Conservation (phyloP, 2,888 invertebrate species). For the Hypselothyrea guttata region DNA sequence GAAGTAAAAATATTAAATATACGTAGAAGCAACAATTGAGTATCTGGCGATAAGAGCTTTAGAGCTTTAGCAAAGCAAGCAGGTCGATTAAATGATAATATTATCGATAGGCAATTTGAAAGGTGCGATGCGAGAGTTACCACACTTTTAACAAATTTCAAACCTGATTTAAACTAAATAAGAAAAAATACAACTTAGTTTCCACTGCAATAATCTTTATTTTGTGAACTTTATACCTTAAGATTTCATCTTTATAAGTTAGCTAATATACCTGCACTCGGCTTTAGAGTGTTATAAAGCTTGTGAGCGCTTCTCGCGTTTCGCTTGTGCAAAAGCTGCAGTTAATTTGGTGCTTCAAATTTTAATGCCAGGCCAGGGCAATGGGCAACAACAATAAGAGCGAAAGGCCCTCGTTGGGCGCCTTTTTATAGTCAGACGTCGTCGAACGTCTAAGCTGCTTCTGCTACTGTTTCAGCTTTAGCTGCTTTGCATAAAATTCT, state of each 20-base stretch:
- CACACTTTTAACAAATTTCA: too few species aligned
- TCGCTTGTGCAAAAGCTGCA: constrained; percentile 70
- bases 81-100: too few species aligned
- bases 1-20: too few species aligned
- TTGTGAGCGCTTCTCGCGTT: constrained; percentile 63
- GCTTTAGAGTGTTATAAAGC: constrained; percentile 48
- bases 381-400: constrained; percentile 43
- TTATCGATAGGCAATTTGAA: too few species aligned
- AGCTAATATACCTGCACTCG: constrained; percentile 36
- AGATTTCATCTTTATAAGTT: neutral
- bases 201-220: too few species aligned
- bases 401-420: constrained; percentile 54
- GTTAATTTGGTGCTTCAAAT: constrained; percentile 78
- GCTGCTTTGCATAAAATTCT: constrained; percentile 69
- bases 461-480: neutral
- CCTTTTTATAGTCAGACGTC: constrained; percentile 68
- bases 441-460: constrained; percentile 47
- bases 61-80: too few species aligned
- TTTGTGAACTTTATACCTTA: neutral
- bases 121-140: too few species aligned
- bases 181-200: too few species aligned
- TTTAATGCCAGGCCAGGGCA: constrained; percentile 62
- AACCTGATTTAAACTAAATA: too few species aligned
- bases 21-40: too few species aligned
- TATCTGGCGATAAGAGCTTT: too few species aligned